Conservation (phyloP, 2,888 invertebrate species). For the Bombyx huttoni region DNA sequence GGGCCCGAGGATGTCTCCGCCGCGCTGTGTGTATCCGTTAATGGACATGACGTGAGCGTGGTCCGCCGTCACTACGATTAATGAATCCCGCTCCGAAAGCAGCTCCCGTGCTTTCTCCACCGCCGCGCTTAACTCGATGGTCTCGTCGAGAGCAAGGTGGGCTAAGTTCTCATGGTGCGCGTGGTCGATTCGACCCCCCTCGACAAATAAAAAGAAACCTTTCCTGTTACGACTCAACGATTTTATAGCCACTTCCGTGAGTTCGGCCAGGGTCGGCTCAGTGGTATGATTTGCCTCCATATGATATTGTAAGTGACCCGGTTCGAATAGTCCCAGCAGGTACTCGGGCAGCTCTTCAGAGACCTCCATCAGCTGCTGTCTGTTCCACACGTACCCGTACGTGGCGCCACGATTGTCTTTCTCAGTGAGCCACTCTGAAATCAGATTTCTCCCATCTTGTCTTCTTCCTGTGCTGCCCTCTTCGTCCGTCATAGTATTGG, state of each 20-base stretch:
- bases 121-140: conserved; percentile 76
- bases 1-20: conserved; percentile 44
- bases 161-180: conserved; percentile 76
- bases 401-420: conserved; percentile 41
- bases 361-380: conserved; percentile 61
- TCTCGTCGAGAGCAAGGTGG: conserved; percentile 77
- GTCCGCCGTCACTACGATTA: conserved; percentile 84
- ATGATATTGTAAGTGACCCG: conserved; percentile 77
- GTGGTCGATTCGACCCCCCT: conserved; percentile 77
- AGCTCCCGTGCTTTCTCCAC: conserved; percentile 55
- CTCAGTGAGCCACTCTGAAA: conserved; percentile 75
- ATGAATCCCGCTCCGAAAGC: conserved; percentile 74
- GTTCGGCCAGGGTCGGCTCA: conserved; percentile 58
- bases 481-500: conserved; percentile 63
- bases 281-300: conserved; percentile 57
- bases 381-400: conserved; percentile 71
- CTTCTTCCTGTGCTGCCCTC: conserved; percentile 57
- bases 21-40: conserved; percentile 77
- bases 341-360: conserved; percentile 69
- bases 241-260: conserved; percentile 76
- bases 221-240: conserved; percentile 74
- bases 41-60: conserved; percentile 81
- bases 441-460: conserved; percentile 75
- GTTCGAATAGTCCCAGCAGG: conserved; percentile 75
- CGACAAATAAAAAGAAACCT: conserved; percentile 86